Evolutionary conservation across 1,140 invertebrate species (phyloP).

Genomic region (Oreohelix idahoensis): DNA sequence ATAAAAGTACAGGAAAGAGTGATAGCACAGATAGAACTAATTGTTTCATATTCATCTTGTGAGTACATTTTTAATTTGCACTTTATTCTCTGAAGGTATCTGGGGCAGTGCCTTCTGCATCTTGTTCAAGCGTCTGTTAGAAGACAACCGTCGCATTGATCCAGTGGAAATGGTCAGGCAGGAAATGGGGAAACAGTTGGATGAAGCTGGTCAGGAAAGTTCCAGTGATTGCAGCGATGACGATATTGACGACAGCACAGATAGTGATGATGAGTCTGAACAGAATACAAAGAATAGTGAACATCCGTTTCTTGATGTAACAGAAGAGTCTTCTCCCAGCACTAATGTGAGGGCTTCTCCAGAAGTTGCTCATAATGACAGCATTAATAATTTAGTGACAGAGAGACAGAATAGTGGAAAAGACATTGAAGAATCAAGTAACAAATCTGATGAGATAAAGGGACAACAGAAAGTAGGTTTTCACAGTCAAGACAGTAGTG

Average conservation of each 20-base stretch:
- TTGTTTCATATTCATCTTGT: too few species aligned
- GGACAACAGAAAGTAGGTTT: background rate
- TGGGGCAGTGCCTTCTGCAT: slow-evolving; percentile 77
- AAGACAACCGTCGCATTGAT: slow-evolving; percentile 68
- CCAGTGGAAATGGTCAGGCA: slow-evolving; percentile 72
- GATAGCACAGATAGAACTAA: too few species aligned
- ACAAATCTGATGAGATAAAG: background rate
- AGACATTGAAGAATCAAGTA: background rate
- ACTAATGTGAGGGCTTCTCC: background rate
- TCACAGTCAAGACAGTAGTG: background rate
- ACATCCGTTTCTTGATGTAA: too few species aligned
- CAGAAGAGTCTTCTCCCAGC: background rate
- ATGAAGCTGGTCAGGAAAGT: slow-evolving; percentile 55
- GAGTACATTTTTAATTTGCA: background rate
- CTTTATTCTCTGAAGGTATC: slow-evolving; percentile 61
- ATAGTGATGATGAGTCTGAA: background rate
- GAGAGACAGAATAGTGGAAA: background rate
- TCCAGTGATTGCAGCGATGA: slow-evolving; percentile 54
- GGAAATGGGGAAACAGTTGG: slow-evolving; percentile 61
- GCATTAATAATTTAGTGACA: background rate
- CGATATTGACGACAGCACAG: slow-evolving; percentile 43
- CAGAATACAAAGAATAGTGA: background rate
- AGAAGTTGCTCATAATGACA: background rate
- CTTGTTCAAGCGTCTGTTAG: slow-evolving; percentile 73
- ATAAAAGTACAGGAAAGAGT: too few species aligned